Percentiles rank a stretch among this genome's conserved stretches.
These are phyloP conservation scores for Hydractinia symbiolongicarpus DNA, from an alignment of 30 jellyfish, hydroid and myxozoan genomes.

Conservation along the genomic window DNA sequence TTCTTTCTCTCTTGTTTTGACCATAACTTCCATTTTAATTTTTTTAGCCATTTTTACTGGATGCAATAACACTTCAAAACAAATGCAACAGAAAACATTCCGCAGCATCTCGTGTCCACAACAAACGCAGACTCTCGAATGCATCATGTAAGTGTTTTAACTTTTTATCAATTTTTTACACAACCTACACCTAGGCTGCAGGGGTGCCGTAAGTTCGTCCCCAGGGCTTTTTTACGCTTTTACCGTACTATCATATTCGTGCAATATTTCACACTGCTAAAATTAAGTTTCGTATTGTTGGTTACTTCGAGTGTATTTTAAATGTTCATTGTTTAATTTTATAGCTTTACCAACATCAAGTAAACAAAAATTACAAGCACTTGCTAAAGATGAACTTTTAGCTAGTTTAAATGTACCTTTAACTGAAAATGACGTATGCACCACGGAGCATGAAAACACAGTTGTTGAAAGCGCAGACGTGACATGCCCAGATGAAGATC, in stretches of 20 bases:
- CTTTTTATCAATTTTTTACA: too few relatives aligned
- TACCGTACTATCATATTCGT: too few relatives aligned
- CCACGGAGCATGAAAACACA: not conserved
- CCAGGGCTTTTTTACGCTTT: too few relatives aligned
- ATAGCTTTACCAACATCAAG: slow-evolving; percentile 65
- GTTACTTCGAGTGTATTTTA: not conserved
- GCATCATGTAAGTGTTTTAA: not conserved
- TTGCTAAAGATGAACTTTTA: slow-evolving; percentile 85
- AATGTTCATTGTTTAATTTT: not conserved
- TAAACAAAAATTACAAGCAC: slow-evolving; percentile 75
- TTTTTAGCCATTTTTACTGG: slow-evolving; percentile 24
- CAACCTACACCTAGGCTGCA: too few relatives aligned
- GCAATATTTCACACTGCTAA: not conserved
- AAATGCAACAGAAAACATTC: slow-evolving; percentile 27
- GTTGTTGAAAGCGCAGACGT: slow-evolving; percentile 1
- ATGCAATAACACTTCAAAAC: slow-evolving; percentile 21
- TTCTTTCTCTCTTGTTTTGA: too few relatives aligned
- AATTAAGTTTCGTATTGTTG: not conserved
- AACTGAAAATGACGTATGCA: not conserved
- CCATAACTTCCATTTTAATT: not conserved
- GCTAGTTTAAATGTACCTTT: slow-evolving; percentile 89
- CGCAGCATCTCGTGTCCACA: not conserved
- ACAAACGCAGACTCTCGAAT: slow-evolving; percentile 19
- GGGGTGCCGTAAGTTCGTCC: too few relatives aligned
- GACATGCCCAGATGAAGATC: slow-evolving; percentile 32